These are phyloP conservation scores for Iphiclides podalirius DNA, from an alignment of 2,888 invertebrate genomes.

Conservation along the genomic window DNA sequence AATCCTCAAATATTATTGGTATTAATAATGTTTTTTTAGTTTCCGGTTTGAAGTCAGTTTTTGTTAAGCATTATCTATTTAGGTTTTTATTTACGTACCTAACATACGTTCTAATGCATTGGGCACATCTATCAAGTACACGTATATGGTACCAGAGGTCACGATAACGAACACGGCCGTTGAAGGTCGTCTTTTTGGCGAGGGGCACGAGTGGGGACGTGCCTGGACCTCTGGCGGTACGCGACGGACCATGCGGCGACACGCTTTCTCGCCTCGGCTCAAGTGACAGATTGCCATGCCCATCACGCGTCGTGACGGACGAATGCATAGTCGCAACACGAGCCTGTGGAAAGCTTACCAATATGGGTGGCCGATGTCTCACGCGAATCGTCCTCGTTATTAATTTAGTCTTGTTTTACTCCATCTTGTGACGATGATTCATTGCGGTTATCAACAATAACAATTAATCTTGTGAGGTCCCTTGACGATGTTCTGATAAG, in stretches of 20 bases:
- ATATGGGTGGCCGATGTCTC: too few species aligned
- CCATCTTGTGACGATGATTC: too few species aligned
- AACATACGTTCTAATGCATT: background rate
- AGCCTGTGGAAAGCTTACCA: background rate
- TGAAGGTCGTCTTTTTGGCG: constrained; percentile 11
- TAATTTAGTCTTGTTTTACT: too few species aligned
- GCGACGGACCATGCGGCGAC: constrained; percentile 25
- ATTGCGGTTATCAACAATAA: too few species aligned
- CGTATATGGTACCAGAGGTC: background rate
- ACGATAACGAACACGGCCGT: background rate
- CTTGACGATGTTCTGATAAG: too few species aligned
- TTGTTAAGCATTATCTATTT: background rate
- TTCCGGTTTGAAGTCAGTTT: too few species aligned
- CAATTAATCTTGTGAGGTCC: too few species aligned
- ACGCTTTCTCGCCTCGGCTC: constrained; percentile 31
- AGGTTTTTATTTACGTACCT: background rate
- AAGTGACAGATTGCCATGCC: constrained; percentile 23
- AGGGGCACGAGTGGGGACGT: constrained; percentile 1
- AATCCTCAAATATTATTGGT: too few species aligned
- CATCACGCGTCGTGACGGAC: constrained; percentile 24
- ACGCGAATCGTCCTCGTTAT: too few species aligned
- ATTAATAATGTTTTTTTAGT: too few species aligned
- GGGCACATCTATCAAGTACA: background rate
- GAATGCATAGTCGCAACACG: background rate
- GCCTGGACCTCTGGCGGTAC: constrained; percentile 10